Evolutionary conservation across 2,888 invertebrate genomes (phyloP).

Genomic region (Drosophila subsilvestris): DNA sequence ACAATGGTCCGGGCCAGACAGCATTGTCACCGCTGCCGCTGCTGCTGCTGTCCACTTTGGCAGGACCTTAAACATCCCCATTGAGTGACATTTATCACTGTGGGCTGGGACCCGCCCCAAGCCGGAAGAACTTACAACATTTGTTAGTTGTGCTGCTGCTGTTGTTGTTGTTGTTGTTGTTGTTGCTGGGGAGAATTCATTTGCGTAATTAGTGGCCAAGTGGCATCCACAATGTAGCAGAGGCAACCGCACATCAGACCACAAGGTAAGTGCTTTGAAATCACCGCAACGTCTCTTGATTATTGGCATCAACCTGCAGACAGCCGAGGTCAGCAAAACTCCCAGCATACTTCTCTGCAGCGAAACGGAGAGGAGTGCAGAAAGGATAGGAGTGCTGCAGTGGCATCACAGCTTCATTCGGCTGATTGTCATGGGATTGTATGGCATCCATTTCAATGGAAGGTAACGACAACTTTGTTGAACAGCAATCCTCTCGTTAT

Average conservation of each 20-base stretch:
- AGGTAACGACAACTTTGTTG: not conserved
- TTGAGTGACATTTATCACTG: conserved; percentile 66
- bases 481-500: not conserved
- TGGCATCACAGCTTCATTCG: not conserved
- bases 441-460: not conserved
- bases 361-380: not conserved
- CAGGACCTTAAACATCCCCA: conserved; percentile 17
- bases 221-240: conserved; percentile 39
- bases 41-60: conserved; percentile 7
- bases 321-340: conserved; percentile 37
- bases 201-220: conserved; percentile 76
- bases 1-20: conserved; percentile 51
- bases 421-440: not conserved
- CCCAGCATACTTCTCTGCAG: conserved; percentile 29
- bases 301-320: conserved; percentile 28
- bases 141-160: conserved; percentile 11
- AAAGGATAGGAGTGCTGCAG: not conserved
- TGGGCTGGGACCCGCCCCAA: conserved; percentile 24
- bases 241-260: conserved; percentile 48
- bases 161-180: conserved; percentile 17
- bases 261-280: conserved; percentile 62
- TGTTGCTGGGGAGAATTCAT: conserved; percentile 66
- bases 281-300: conserved; percentile 57
- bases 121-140: conserved; percentile 16
- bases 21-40: conserved; percentile 55